Evolutionary conservation across 2,888 invertebrate genomes (phyloP).

Genomic region (Lycia hirtaria): DNA sequence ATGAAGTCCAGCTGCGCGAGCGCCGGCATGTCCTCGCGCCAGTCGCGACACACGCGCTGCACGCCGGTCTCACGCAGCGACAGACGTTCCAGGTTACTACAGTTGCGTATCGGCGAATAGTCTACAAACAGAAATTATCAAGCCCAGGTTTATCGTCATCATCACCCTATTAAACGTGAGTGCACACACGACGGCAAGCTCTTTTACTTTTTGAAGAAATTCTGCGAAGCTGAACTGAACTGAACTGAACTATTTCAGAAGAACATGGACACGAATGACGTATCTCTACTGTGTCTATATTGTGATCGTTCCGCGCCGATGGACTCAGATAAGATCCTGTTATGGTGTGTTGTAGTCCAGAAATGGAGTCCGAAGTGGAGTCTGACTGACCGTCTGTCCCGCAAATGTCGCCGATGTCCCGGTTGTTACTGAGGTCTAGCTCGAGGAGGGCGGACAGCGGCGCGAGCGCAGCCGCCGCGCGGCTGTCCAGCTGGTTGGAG

Average conservation of each 20-base stretch:
- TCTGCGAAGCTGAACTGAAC: no score
- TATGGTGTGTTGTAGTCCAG: no score
- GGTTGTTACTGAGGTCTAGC: not conserved
- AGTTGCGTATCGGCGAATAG: not conserved
- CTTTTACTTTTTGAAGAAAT: no score
- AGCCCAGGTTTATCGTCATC: not conserved
- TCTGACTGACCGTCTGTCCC: not conserved
- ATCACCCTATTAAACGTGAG: no score
- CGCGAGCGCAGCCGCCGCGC: not conserved
- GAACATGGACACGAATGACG: no score
- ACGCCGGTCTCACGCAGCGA: not conserved
- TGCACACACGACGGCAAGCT: no score
- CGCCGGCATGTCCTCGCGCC: constrained; percentile 12
- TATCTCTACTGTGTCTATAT: no score
- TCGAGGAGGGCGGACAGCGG: not conserved
- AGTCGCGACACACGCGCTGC: constrained; percentile 26
- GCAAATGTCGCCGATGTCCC: not conserved
- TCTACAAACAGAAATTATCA: not conserved
- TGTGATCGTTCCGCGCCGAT: no score
- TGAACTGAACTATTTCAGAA: no score
- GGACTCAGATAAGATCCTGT: no score
- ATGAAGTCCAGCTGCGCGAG: not conserved
- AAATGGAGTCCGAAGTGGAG: no score
- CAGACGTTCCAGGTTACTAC: not conserved
- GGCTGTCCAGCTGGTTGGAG: not conserved